Evolutionary conservation across 2,888 invertebrate species (phyloP).

Genomic region (Cyclophora albipunctata): DNA sequence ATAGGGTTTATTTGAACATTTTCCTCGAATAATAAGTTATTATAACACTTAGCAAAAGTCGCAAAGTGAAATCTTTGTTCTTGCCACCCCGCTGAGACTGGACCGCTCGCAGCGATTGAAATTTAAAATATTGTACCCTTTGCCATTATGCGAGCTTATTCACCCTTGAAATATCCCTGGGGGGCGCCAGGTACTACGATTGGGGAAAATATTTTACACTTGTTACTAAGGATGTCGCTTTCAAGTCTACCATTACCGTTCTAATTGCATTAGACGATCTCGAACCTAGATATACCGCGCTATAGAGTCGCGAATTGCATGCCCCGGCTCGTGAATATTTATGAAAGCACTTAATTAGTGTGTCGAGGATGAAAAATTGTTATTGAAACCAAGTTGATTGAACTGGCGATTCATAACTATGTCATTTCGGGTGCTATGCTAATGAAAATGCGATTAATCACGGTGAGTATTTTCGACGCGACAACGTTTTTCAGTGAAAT

Average conservation of each 20-base stretch:
- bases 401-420: slow-evolving; percentile 71
- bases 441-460: slow-evolving; percentile 69
- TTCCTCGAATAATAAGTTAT: slow-evolving; percentile 55
- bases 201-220: slow-evolving; percentile 76
- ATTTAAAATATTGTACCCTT: slow-evolving; percentile 77
- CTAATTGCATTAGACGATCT: slow-evolving; percentile 30
- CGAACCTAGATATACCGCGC: slow-evolving; percentile 20
- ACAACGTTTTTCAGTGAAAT: slow-evolving; percentile 43
- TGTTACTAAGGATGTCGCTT: slow-evolving; percentile 73
- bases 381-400: slow-evolving; percentile 72
- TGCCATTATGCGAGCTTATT: slow-evolving; percentile 76
- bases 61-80: slow-evolving; percentile 67
- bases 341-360: slow-evolving; percentile 73
- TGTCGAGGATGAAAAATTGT: slow-evolving; percentile 75
- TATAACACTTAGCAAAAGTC: slow-evolving; percentile 66
- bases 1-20: slow-evolving; percentile 28
- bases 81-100: slow-evolving; percentile 50
- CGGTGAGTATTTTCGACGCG: slow-evolving; percentile 34
- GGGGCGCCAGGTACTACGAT: slow-evolving; percentile 73
- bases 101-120: slow-evolving; percentile 76
- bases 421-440: slow-evolving; percentile 68
- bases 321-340: slow-evolving; percentile 47
- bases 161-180: slow-evolving; percentile 77
- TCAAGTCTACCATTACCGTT: slow-evolving; percentile 49
- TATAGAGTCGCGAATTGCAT: slow-evolving; percentile 37